phyloP scores from a whole-genome alignment of 2,888 invertebrate genomes.

The Tethea ocularis region DNA sequence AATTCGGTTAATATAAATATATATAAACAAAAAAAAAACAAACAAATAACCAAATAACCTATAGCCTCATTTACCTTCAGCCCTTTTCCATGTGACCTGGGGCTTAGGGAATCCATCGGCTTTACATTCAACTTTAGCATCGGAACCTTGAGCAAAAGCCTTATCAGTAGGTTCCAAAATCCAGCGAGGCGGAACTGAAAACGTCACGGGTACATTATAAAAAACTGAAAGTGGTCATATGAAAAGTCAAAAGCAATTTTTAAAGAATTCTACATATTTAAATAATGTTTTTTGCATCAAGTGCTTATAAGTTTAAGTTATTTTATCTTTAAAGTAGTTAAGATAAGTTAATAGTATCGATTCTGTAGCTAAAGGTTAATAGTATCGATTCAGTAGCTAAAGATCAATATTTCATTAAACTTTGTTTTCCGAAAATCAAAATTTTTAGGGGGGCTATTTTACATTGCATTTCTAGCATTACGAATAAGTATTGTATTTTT shows the following conservation, averaged over 20 bases:
- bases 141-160: slow-evolving; percentile 97
- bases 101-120: slow-evolving; percentile 98
- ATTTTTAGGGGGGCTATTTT: background rate
- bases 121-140: slow-evolving; percentile 97
- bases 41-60: background rate
- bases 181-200: slow-evolving; percentile 97
- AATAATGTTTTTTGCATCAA: background rate
- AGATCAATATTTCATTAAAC: background rate
- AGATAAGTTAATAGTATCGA: background rate
- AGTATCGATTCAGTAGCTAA: background rate
- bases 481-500: background rate
- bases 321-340: background rate
- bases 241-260: background rate
- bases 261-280: background rate
- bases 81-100: slow-evolving; percentile 97
- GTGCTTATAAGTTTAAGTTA: background rate
- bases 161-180: slow-evolving; percentile 97
- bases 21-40: slow-evolving; percentile 21
- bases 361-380: background rate
- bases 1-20: background rate
- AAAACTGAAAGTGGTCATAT: slow-evolving; percentile 21
- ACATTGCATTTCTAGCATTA: background rate
- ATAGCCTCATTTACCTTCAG: slow-evolving; percentile 91
- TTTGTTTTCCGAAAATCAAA: background rate
- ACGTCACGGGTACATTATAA: slow-evolving; percentile 52